Percentiles rank a stretch among this genome's conserved stretches.
phyloP scores from a whole-genome alignment of 2,113 vertebrate species.

The Deroptyus accipitrinus region DNA sequence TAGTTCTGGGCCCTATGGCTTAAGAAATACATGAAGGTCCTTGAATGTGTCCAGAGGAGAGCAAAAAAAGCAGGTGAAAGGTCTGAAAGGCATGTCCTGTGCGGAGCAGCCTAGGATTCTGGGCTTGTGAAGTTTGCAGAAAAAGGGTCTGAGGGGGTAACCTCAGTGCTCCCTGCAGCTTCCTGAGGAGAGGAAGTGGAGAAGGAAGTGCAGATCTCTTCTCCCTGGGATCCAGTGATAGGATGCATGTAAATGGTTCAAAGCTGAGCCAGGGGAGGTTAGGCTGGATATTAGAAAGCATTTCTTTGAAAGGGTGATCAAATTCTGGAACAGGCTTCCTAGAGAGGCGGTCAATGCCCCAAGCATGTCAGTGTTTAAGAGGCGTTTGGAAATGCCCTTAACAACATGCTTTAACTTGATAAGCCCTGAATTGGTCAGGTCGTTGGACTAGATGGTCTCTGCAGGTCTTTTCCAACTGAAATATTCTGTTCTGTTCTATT shows the following conservation, averaged over 20 bases:
- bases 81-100: not conserved
- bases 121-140: not conserved
- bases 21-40: not conserved
- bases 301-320: not conserved
- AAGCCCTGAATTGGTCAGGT: not conserved
- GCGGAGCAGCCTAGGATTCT: rapidly evolving
- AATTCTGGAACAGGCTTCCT: not conserved
- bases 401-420: not conserved
- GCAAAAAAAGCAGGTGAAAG: not conserved
- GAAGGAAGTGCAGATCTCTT: not conserved
- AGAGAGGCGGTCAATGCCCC: not conserved
- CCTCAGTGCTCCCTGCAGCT: not conserved
- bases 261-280: not conserved
- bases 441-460: rapidly evolving
- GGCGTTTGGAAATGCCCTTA: not conserved
- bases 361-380: not conserved
- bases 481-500: not conserved
- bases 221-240: not conserved
- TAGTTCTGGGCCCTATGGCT: not conserved
- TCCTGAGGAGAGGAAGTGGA: not conserved
- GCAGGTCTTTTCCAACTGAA: not conserved
- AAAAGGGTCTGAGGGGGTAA: not conserved
- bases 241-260: not conserved
- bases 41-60: not conserved
- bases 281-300: not conserved